Evolutionary conservation across 2,888 invertebrate species (phyloP), one percentile per base, ranked within the genome.

Genomic region (Drosophila greeni): DNA sequence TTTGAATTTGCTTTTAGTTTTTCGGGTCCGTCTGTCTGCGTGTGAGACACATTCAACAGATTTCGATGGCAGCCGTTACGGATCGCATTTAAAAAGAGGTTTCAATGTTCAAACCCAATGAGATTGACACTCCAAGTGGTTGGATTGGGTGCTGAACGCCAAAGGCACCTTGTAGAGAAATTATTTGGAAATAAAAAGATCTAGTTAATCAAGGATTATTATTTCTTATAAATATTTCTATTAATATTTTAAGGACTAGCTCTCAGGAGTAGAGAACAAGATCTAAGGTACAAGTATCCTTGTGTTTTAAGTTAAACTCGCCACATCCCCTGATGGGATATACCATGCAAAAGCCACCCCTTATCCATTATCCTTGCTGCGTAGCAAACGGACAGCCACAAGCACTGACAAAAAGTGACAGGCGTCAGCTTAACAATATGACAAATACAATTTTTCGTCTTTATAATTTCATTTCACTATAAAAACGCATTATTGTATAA

Each of bases 1-100:
- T 84, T 84, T 85, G 84, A 78, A 84, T 84, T 85, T 85, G 84
- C 84, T 84, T 84, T 85, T 84, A 84, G 85, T 81, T 82, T 78
- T 60, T 70, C 68, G 56, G 53, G 42, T 40, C 34, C 29, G 36
- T 43, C 18, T 69, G 53, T 72, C 40, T 69, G 60, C 52, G 61
- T 56, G 40, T 31, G 66, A 53, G 67, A 54, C 62, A 82, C 59
- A 82, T 82, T 82, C 81, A 82, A 82, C 81, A 82, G 83, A 81
- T 82, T 84, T 84, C 72, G 75, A 72, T 84, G 85, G 81, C 81
- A 80, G 79, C 76, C 79, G 82, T 84, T 78, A 78, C 76, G 76
- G 58, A 75, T 66, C 77, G 81, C 77, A 76, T 82, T 83, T 76
- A 80, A 84, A 81, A 76, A 83, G 73, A 73, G 77, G 81, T 80